Evolutionary conservation across 2,797 vertebrate genomes (phyloP).

Genomic region (Sebastes kiyomatsui): DNA sequence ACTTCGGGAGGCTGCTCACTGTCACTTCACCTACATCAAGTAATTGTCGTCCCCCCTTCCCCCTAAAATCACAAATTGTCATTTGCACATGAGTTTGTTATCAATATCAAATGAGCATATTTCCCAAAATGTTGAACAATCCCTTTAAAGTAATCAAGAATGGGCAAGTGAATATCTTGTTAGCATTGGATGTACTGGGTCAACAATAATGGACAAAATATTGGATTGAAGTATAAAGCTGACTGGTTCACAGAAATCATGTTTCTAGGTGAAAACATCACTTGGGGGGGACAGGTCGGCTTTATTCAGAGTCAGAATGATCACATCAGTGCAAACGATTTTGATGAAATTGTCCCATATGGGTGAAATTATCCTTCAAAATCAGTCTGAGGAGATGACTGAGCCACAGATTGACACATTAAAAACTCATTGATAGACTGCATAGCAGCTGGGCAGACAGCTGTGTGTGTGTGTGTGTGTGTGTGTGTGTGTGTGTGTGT

Average conservation of each 20-base stretch:
- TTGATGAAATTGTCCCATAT: not conserved
- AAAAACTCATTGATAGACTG: slow-evolving; percentile 13
- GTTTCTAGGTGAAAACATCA: not conserved
- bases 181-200: not conserved
- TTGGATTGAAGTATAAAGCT: not conserved
- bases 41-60: not conserved
- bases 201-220: not conserved
- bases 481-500: no score
- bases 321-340: not conserved
- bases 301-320: not conserved
- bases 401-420: not conserved
- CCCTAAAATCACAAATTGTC: not conserved
- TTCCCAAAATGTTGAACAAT: not conserved
- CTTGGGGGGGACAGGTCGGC: not conserved
- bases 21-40: not conserved
- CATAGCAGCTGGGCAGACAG: slow-evolving; percentile 3
- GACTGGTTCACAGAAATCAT: not conserved
- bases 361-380: not conserved
- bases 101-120: not conserved
- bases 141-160: not conserved
- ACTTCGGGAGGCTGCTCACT: not conserved
- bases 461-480: not conserved
- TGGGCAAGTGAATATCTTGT: not conserved
- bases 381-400: not conserved
- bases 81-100: not conserved